Base-by-base conservation (phyloP, 2,113 vertebrate genomes). In the Ammodytes dubius region DNA sequence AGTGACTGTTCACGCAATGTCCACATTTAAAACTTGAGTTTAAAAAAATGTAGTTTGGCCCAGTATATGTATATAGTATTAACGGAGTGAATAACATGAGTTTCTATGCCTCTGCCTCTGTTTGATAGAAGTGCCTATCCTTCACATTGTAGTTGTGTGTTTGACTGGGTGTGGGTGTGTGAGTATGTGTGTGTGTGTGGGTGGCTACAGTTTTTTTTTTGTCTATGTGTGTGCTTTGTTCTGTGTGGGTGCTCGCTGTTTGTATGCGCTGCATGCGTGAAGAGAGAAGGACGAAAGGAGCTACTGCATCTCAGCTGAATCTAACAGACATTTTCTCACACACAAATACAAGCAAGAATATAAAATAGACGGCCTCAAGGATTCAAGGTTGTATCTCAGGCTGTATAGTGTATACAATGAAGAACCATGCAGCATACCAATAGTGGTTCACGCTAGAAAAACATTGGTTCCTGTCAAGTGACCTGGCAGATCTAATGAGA, bases 251-350 rank as follows among this genome's bases (percentile, higher is more conserved):
- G 84, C 50, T 72, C 37, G 80, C 64, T 84, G 84, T 86, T 84
- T 87, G 83, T 88, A 76, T 87, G 70, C 80, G 15, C 87, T 75
- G 81, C 85, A 85, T 86, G 89, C 88, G 89, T 87, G 77, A 88
- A 74, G 71, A 86, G 88, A 89, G 84, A 82, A 87, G 89, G 89
- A 80, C 81, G 74, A 83, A 80, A 63, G 14, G 82, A 86, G 87
- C 82, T 74, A 70, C 68, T 82, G 81, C 81, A 88, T 86, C 77
- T 87, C 79, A 75, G 79, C 88, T 86, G 71, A 86, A 86, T 82
- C 83, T 70, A 14, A 17, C 81, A 72, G 78, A 86, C 74, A 85
- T 88, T 82, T 27, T 27, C 27, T 27, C 40, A 64, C 9, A 73
- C 68, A 67, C 37, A 46, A 0, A 50, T 8, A 58, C 50, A 70